Evolutionary conservation across 2,113 vertebrate genomes (phyloP).

Genomic region (Willisornis vidua): DNA sequence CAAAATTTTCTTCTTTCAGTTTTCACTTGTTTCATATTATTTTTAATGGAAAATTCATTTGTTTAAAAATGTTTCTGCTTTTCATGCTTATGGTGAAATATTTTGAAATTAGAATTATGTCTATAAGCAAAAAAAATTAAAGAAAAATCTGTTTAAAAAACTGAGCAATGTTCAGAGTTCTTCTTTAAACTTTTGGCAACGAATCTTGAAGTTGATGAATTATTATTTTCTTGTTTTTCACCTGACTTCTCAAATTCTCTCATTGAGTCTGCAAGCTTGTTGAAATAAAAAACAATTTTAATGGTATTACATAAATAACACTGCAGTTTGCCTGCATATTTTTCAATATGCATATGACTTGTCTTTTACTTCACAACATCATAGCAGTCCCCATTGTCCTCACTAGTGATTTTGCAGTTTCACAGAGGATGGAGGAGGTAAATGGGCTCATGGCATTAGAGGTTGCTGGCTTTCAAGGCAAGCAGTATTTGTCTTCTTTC

Average conservation of each 20-base stretch:
- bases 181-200: not conserved
- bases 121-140: not conserved
- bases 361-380: not conserved
- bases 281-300: not conserved
- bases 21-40: constrained; percentile 17
- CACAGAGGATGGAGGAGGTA: not conserved
- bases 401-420: not conserved
- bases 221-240: not conserved
- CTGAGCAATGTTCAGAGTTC: not conserved
- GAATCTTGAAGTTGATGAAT: not conserved
- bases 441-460: not conserved
- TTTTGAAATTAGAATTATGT: constrained; percentile 14
- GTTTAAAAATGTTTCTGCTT: constrained; percentile 24
- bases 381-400: not conserved
- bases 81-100: constrained; percentile 11
- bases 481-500: not conserved
- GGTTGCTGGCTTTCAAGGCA: not conserved
- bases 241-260: not conserved
- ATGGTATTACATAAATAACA: not conserved
- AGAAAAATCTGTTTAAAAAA: not conserved
- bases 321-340: not conserved
- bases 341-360: not conserved
- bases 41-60: constrained; percentile 34
- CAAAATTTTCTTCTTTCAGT: not conserved
- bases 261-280: not conserved